Conservation (phyloP, 2,888 invertebrate species). For the Drosophila longiperda region DNA sequence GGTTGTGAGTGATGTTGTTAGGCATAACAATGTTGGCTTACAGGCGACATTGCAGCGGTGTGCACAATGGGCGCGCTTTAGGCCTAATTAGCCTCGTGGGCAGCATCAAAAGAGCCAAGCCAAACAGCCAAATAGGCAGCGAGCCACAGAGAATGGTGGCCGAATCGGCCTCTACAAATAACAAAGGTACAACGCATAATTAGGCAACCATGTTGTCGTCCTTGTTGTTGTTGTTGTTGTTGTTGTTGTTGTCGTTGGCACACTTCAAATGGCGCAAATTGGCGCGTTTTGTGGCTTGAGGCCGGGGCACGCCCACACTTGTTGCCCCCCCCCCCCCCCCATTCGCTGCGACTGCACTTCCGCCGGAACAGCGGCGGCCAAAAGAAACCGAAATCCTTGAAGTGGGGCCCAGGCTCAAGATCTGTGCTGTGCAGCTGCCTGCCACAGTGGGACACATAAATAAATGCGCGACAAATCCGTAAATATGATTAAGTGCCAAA, state of each 20-base stretch:
- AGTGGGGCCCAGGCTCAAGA: constrained; percentile 28
- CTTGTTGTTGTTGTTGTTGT: constrained; percentile 28
- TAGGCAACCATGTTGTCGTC: constrained; percentile 55
- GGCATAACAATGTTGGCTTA: constrained; percentile 58
- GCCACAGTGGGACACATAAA: constrained; percentile 76
- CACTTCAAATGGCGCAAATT: constrained; percentile 75
- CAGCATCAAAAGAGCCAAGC: constrained; percentile 46
- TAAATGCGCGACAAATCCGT: constrained; percentile 75
- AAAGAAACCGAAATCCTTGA: constrained; percentile 43
- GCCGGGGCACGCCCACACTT: constrained; percentile 9
- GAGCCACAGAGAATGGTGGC: constrained; percentile 27
- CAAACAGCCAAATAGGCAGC: constrained; percentile 9
- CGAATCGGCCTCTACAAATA: constrained; percentile 48
- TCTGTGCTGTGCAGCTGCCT: neutral
- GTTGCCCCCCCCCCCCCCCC: constrained; percentile 19
- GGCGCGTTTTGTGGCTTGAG: constrained; percentile 53
- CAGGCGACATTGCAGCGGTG: constrained; percentile 45
- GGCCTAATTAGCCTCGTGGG: constrained; percentile 79
- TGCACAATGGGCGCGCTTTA: constrained; percentile 69
- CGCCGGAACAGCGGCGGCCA: constrained; percentile 41
- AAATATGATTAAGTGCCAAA: constrained; percentile 79
- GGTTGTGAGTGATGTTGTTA: constrained; percentile 10
- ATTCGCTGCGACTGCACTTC: constrained; percentile 48
- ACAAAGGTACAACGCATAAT: constrained; percentile 73
- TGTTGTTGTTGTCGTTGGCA: constrained; percentile 33